A percentile compares a stretch with the other conserved stretches of the same genome.
phyloP scores from a whole-genome alignment of 2,797 vertebrate species.

The Scolopax rusticola region DNA sequence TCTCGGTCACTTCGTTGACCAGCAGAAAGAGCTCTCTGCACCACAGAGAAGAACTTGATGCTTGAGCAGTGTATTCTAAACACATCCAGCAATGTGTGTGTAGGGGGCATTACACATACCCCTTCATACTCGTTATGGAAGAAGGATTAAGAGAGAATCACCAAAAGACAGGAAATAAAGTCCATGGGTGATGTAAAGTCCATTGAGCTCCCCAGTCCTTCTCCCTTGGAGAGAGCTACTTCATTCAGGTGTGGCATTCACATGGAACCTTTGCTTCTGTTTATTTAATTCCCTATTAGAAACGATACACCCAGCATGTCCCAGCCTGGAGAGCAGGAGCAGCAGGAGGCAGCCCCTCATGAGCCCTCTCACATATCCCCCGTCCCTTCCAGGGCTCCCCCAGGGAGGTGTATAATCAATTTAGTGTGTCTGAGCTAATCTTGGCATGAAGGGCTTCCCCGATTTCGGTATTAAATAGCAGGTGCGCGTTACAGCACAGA shows the following conservation, averaged over 20 bases:
- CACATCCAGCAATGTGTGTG: too few species aligned
- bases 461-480: constrained; percentile 31
- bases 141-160: neutral
- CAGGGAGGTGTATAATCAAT: neutral
- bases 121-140: neutral
- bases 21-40: neutral
- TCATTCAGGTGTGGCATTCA: neutral
- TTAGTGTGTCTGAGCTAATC: neutral
- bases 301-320: fast-evolving
- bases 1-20: neutral
- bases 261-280: neutral
- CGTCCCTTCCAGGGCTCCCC: neutral
- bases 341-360: neutral
- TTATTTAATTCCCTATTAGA: neutral
- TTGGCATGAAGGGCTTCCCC: neutral
- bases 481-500: constrained; percentile 27
- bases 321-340: neutral
- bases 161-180: neutral
- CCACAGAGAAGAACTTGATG: neutral
- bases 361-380: neutral
- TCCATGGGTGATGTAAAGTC: too few species aligned
- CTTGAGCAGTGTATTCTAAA: neutral
- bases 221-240: too few species aligned
- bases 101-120: neutral
- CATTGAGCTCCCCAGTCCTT: too few species aligned